Percentiles rank a stretch among this genome's conserved stretches.
phyloP scores from a whole-genome alignment of 92 coral and sea anemone genomes.

The Galaxea fascicularis region DNA sequence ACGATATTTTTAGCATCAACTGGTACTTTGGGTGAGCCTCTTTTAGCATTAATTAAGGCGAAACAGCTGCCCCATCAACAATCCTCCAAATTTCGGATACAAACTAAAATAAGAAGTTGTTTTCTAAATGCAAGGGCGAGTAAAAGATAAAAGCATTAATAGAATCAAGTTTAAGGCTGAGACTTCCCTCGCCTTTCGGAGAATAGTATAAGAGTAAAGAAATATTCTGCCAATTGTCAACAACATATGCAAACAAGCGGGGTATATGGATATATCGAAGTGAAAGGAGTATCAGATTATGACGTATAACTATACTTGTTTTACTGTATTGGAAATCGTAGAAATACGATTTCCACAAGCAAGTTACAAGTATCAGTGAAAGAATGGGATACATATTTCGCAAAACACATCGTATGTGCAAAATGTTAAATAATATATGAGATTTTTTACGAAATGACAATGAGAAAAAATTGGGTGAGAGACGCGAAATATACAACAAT shows the following conservation, averaged over 20 bases:
- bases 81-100: background rate
- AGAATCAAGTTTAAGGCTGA: conserved; percentile 2
- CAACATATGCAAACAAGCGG: conserved; percentile 23
- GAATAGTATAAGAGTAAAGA: conserved; percentile 6
- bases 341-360: background rate
- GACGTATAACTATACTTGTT: background rate
- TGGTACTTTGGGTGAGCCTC: background rate
- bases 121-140: background rate
- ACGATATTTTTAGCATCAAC: background rate
- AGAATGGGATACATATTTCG: background rate
- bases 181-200: conserved; percentile 25
- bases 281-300: background rate
- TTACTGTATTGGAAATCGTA: background rate
- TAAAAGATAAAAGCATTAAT: background rate
- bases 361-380: background rate
- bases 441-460: conserved; percentile 24
- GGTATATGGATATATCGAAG: background rate
- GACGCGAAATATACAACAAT: conserved; percentile 23
- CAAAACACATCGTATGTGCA: background rate
- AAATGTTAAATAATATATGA: conserved; percentile 6
- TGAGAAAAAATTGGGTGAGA: conserved; percentile 12
- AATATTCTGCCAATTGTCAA: conserved; percentile 20
- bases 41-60: background rate
- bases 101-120: background rate
- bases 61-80: background rate